phyloP scores from a whole-genome alignment of 2,888 invertebrate genomes.

The Leptopterna dolabrata region DNA sequence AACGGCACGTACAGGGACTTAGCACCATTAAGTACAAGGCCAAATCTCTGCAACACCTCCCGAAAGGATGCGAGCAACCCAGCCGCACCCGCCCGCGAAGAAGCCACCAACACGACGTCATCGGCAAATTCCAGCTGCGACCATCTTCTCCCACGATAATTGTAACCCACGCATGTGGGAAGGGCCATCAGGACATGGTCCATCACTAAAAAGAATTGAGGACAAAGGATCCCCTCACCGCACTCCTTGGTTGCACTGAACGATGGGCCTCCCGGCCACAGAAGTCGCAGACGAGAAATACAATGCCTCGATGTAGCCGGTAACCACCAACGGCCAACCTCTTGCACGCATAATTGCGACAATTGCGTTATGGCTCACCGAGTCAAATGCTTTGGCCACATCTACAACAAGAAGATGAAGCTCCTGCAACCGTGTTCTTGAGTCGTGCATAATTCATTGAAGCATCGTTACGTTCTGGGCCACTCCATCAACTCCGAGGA shows the following conservation, averaged over 20 bases:
- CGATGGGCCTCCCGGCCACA: too few relatives aligned
- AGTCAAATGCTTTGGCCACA: conserved; percentile 62
- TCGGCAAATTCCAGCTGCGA: neutral
- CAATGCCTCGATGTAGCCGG: conserved; percentile 64
- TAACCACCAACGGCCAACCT: conserved; percentile 65
- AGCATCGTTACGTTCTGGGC: neutral
- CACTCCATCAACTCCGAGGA: neutral
- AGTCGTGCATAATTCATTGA: neutral
- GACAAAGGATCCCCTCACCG: neutral
- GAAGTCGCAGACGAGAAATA: conserved; percentile 63
- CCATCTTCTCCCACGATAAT: too few relatives aligned
- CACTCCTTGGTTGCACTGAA: neutral
- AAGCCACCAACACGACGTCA: neutral
- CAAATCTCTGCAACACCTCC: neutral
- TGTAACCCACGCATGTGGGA: too few relatives aligned
- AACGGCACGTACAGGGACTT: neutral
- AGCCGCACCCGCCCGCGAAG: neutral
- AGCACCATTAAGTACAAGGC: neutral
- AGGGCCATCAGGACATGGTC: neutral
- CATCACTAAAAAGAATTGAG: too few relatives aligned
- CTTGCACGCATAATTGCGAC: conserved; percentile 49
- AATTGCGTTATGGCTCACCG: too few relatives aligned
- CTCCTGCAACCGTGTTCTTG: neutral
- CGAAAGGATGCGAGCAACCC: neutral
- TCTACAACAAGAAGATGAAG: conserved; percentile 53